A percentile compares a stretch with the other conserved stretches of the same genome.
phyloP scores from a whole-genome alignment of 2,113 vertebrate genomes.

The Oceanodroma tethys region DNA sequence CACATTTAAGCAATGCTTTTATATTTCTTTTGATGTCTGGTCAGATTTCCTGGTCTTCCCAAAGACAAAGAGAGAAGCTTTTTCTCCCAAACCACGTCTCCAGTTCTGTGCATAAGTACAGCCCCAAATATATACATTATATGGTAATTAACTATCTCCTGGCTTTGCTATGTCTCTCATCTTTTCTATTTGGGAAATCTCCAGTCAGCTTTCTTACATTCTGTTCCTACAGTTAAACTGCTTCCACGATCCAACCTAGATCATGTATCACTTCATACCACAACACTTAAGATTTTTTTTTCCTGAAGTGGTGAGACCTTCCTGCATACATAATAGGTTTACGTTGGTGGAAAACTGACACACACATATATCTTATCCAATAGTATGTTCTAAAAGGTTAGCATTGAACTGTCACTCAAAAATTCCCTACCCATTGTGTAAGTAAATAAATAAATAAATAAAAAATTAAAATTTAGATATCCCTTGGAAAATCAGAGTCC shows the following conservation, averaged over 20 bases:
- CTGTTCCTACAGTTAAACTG: not conserved
- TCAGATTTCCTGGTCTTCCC: not conserved
- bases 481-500: not conserved
- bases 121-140: not conserved
- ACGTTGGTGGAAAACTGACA: not conserved
- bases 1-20: not conserved
- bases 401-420: not conserved
- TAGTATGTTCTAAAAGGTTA: not conserved
- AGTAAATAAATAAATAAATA: not conserved
- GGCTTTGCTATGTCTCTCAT: not conserved
- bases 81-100: not conserved
- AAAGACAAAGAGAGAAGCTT: not conserved
- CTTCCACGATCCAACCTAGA: accelerated
- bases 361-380: not conserved
- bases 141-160: not conserved
- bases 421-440: not conserved
- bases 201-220: not conserved
- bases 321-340: not conserved
- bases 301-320: not conserved
- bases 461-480: not conserved
- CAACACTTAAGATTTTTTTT: not conserved
- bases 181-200: not conserved
- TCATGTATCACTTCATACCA: not conserved
- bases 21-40: not conserved
- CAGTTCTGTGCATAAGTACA: not conserved